Evolutionary conservation across 2,888 invertebrate genomes (phyloP), one percentile per base, ranked within the genome.

Genomic region (Drosophila merina): DNA sequence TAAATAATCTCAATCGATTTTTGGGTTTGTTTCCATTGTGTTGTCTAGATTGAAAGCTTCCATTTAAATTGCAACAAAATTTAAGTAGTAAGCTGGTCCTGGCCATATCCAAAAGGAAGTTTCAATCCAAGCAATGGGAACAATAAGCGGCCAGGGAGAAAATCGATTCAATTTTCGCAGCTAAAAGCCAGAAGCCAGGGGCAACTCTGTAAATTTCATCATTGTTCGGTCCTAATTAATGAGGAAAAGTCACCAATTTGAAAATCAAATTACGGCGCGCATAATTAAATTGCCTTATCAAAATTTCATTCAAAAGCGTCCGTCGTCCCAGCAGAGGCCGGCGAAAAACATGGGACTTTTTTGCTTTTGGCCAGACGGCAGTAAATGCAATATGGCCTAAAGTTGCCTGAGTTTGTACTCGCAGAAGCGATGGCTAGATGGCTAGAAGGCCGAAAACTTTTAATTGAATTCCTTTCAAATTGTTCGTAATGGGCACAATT

Each of bases 271-370:
- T 84, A 83, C 57, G 51, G 67, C 62, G 78, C 75, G 70, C 78
- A 78, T 84, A 84, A 84, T 86, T 83, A 80, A 86, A 84, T 84
- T 80, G 76, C 70, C 76, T 77, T 83, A 76, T 80, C 83, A 80
- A 86, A 83, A 82, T 74, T 78, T 74, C 62, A 83, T 76, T 85
- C 71, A 72, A 74, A 75, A 73, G 72, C 71, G 74, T 63, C 72
- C 74, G 77, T 72, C 77, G 28, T 28, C 5, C 8, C 10, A 44
- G 44, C 25, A 64, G 74, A 63, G 66, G 57, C 69, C 31, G 20
- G 9, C 40, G 7, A n/a, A 50, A 12, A 26, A 36, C 6, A 33
- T 8, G 52, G 30, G 40, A 30, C 40, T 47, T 56, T 33, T 38
- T 59, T 59, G 12, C 14, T 20, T 6, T 7, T 10, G n/a, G 2